Evolutionary conservation across 2,888 invertebrate species (phyloP), one percentile per base, ranked within the genome.

Genomic region (Opisthograptis luteolata): DNA sequence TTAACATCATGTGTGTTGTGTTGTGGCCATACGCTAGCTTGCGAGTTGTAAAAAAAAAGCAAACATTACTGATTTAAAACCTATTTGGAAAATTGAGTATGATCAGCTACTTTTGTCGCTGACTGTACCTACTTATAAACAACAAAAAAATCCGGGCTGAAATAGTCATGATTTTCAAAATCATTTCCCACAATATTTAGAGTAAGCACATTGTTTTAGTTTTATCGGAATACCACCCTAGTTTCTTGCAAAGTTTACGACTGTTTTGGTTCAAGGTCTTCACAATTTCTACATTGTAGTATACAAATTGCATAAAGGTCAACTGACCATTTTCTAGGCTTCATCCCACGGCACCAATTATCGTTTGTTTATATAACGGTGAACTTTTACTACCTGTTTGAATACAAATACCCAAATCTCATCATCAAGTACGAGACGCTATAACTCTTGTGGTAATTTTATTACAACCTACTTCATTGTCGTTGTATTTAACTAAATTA

Each of bases 291-390:
- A 25, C 24, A 48, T 30, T 15, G 13, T 20, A n/a, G 15, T 45
- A 15, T 20, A 22, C 14, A 48, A 48, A 42, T 31, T 17, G 25
- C 19, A 19, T n/a, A 25, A 51, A 52, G 55, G 58, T 52, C 51
- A 58, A 42, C 12, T 39, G 4, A 42, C 20, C 61, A 36, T 49
- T 64, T 66, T 66, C 60, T 62, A 54, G 59, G 64, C 55, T 67
- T 58, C 62, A 57, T 78, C 78, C 63, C 79, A 79, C 78, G 78
- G 70, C 55, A 63, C 64, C 61, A 79, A 78, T 79, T 71, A 73
- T 70, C 69, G 73, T 30, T 76, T 75, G 70, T 77, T 70, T 73
- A 68, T 68, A 50, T 75, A 74, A 74, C 73, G 67, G 73, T 64
- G 32, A 44, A 2, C 8, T 37, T 46, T 41, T 55, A 47, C 45